Conservation (phyloP, 2,113 vertebrate genomes). For the Sceloporus undulatus region DNA sequence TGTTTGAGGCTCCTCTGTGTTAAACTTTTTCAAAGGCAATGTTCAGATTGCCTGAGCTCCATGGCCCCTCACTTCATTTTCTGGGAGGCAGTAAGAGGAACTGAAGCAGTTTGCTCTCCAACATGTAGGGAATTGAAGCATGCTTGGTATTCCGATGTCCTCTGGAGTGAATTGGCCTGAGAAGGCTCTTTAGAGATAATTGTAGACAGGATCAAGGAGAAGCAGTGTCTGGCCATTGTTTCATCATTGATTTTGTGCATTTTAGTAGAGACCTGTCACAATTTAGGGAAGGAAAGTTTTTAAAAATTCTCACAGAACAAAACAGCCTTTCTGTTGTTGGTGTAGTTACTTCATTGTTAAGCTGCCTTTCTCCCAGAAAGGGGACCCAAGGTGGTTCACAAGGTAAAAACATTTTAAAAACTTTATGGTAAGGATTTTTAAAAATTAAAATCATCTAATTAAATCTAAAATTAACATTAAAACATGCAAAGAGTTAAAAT, state of each 20-base stretch:
- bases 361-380: too few species aligned
- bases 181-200: background rate
- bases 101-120: constrained; percentile 15
- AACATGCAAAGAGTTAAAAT: background rate
- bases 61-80: too few species aligned
- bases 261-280: too few species aligned
- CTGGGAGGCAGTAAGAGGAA: background rate
- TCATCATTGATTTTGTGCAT: too few species aligned
- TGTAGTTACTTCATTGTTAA: too few species aligned
- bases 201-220: background rate
- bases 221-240: too few species aligned
- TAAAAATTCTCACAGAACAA: background rate
- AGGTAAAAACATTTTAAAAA: too few species aligned
- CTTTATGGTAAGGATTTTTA: too few species aligned
- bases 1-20: background rate
- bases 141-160: constrained; percentile 5
- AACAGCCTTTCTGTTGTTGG: background rate
- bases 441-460: too few species aligned
- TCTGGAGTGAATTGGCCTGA: constrained; percentile 21
- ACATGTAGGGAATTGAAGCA: background rate
- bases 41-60: background rate
- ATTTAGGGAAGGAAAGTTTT: too few species aligned
- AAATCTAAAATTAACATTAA: too few species aligned
- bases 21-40: background rate
- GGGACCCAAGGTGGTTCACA: too few species aligned